These are phyloP conservation scores for Phymastichus coffea DNA, from an alignment of 1,140 invertebrate species.

Conservation along the genomic window DNA sequence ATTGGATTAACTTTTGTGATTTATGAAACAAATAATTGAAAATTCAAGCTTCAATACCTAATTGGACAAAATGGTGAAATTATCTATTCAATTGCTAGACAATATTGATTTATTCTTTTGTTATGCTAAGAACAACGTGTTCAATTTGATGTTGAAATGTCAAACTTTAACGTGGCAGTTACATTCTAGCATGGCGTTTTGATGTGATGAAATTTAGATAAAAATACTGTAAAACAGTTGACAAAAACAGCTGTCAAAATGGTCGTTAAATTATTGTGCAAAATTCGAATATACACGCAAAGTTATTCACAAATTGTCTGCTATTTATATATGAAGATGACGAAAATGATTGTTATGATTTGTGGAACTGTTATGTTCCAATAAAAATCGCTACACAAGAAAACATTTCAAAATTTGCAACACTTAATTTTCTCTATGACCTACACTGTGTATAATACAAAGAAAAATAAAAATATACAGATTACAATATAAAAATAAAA, in stretches of 20 bases:
- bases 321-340: conserved; percentile 37
- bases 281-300: conserved; percentile 29
- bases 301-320: conserved; percentile 28
- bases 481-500: conserved; percentile 44
- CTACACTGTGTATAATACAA: conserved; percentile 52
- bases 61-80: too few species aligned
- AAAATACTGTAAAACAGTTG: not conserved
- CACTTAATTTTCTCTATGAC: conserved; percentile 37
- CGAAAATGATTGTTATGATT: conserved; percentile 26
- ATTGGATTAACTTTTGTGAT: too few species aligned
- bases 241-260: conserved; percentile 6
- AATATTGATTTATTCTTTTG: not conserved
- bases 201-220: conserved; percentile 12
- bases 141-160: conserved; percentile 21
- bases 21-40: too few species aligned
- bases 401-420: conserved; percentile 15
- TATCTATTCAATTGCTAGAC: too few species aligned
- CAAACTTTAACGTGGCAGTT: conserved; percentile 13
- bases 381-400: conserved; percentile 7
- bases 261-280: conserved; percentile 19
- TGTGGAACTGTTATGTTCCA: conserved; percentile 27
- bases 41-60: too few species aligned
- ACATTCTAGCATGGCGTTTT: not conserved
- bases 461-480: conserved; percentile 35
- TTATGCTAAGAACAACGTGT: not conserved